phyloP scores from a whole-genome alignment of 2,888 invertebrate species.

The Yponomeuta evonymella region DNA sequence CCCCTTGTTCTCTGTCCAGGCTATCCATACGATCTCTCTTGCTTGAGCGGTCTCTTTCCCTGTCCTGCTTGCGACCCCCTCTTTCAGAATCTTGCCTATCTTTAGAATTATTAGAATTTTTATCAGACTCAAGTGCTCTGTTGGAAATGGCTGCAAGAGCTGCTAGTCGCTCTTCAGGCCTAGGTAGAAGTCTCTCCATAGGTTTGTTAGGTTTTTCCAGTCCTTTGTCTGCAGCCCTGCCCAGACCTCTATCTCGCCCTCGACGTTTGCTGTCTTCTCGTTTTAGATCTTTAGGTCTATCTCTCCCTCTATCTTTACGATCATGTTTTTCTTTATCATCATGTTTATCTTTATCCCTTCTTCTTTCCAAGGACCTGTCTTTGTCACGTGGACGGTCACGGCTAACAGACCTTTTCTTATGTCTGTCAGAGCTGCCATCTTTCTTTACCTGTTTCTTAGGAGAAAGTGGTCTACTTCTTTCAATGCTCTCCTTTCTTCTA shows the following conservation, averaged over 20 bases:
- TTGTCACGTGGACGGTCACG: conserved; percentile 74
- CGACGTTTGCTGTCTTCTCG: conserved; percentile 71
- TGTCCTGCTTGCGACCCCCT: conserved; percentile 64
- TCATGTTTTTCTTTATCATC: conserved; percentile 78
- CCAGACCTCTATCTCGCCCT: conserved; percentile 64
- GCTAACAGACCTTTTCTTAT: conserved; percentile 56
- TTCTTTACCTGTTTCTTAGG: conserved; percentile 63
- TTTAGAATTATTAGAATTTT: conserved; percentile 63
- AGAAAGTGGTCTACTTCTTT: conserved; percentile 67
- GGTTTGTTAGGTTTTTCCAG: conserved; percentile 78
- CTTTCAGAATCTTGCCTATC: conserved; percentile 69
- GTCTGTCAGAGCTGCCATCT: conserved; percentile 60
- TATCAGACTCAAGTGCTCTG: conserved; percentile 51
- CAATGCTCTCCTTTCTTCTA: conserved; percentile 65
- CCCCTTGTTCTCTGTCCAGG: conserved; percentile 65
- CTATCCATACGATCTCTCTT: conserved; percentile 67
- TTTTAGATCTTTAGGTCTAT: conserved; percentile 74
- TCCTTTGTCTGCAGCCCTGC: conserved; percentile 69
- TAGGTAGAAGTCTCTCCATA: conserved; percentile 78
- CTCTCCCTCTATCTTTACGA: conserved; percentile 82
- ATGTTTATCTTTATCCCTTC: conserved; percentile 72
- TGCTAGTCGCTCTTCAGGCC: conserved; percentile 79
- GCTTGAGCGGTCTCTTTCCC: conserved; percentile 71
- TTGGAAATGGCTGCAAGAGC: conserved; percentile 70
- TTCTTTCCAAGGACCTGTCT: conserved; percentile 65